A percentile compares a stretch with the other conserved stretches of the same genome.
Conservation (phyloP, 2,113 vertebrate species). For the Axis porcinus region DNA sequence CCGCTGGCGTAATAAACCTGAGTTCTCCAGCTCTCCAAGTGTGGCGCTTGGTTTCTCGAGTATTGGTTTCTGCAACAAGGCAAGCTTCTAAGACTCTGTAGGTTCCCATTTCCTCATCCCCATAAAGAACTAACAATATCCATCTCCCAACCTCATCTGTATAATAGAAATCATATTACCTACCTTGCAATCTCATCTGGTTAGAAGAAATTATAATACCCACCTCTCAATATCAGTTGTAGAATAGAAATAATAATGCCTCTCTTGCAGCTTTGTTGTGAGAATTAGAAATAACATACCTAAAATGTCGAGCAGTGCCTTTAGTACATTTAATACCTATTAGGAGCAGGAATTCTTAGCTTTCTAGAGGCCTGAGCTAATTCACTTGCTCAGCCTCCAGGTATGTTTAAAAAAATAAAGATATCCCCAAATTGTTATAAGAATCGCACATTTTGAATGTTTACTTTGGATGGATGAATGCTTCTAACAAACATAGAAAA, state of each 20-base stretch:
- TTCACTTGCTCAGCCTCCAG: not conserved
- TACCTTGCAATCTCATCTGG: not conserved
- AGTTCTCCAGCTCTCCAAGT: not conserved
- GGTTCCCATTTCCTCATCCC: not conserved
- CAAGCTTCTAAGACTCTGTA: not conserved
- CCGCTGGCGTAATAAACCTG: not conserved
- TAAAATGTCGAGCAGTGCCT: not conserved
- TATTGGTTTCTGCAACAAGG: not conserved
- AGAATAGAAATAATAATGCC: not conserved
- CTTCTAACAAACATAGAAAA: not conserved
- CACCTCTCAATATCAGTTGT: not conserved
- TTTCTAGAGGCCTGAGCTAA: not conserved
- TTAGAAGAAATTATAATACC: not conserved
- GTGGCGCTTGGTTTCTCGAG: not conserved
- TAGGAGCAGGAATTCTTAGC: not conserved
- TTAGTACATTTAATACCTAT: not conserved
- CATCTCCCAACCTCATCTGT: not conserved
- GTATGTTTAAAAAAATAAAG: conserved; percentile 23
- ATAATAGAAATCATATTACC: not conserved
- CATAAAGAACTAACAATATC: not conserved
- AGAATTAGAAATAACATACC: conserved; percentile 18
- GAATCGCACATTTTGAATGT: not conserved
- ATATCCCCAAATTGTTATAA: not conserved
- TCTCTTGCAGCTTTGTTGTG: not conserved
- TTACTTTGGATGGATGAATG: not conserved